Evolutionary conservation across 64 coral and sea anemone species (phyloP), one percentile per base, ranked within the genome.

Genomic region (Stichodactyla mertensii): DNA sequence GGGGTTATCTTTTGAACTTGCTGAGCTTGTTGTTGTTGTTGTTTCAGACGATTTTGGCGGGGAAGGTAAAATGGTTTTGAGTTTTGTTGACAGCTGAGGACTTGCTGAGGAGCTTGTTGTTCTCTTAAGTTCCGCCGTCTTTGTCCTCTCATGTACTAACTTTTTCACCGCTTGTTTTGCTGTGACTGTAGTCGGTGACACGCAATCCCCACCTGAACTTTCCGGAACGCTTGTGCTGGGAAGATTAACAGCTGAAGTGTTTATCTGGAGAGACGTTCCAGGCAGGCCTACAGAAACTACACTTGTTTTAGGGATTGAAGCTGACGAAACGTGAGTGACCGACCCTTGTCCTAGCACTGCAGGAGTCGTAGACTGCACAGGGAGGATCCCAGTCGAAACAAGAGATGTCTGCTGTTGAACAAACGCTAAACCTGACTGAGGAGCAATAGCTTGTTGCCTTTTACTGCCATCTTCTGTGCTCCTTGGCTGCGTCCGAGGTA

Each of bases 161-260:
- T 92, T 95, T 78, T 99, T 99, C 2, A 99, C 97, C 45, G 91
- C 97, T 83, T 95, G 97, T 52, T 99, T 99, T 18, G 90, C 94
- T 84, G 87, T 19, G 6, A 80, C 78, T 53, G 74, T 51, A 26
- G 74, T 60, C 57, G 64, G 86, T 5, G 78, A 81, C 4, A 51
- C 16, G 19, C 78, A 81, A 20, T 81, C 53, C 2, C 36, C 78
- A 16, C 51, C 16, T 6, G 78, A 6, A 81, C 26, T 53, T 2
- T 74, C 69, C 4, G 24, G 22, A 15, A 74, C 24, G 12, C 13
- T 74, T 74, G 24, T 26, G 69, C 69, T 53, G 10, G 78, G 51
- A 5, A 81, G 51, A 54, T 81, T 81, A 26, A 26, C 69, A 74
- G 23, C 23, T 11, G 69, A 10, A 22, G 78, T 81, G 18, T 19